Percentiles rank a stretch among this genome's conserved stretches.
phyloP scores from a whole-genome alignment of 1,140 invertebrate species.

The Brachionus rubens region DNA sequence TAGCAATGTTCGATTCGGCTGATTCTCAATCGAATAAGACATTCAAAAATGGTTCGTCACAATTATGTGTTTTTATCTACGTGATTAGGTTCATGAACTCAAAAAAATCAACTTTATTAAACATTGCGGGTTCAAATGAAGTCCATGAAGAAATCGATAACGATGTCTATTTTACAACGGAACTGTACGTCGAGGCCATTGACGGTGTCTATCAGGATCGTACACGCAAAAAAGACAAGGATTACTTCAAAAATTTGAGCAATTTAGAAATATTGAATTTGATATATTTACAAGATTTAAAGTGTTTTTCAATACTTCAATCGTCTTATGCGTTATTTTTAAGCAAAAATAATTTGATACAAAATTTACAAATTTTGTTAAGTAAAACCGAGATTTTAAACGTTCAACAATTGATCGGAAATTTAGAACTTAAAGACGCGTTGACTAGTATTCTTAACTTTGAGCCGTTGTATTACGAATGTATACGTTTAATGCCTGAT shows the following conservation, averaged over 20 bases:
- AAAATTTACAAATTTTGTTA: constrained; percentile 2
- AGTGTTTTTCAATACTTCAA: constrained; percentile 26
- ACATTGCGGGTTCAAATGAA: neutral
- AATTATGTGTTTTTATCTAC: constrained; percentile 8
- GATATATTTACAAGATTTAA: constrained; percentile 41
- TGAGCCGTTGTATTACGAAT: constrained; percentile 6
- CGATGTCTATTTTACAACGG: neutral
- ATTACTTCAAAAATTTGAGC: constrained; percentile 45
- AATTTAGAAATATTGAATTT: constrained; percentile 24
- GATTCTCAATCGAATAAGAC: neutral
- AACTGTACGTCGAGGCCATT: neutral
- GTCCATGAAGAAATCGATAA: neutral
- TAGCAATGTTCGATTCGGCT: constrained; percentile 16
- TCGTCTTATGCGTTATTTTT: constrained; percentile 21
- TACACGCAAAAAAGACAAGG: neutral
- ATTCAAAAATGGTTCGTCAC: neutral
- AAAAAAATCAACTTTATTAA: neutral
- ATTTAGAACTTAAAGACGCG: neutral
- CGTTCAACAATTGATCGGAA: neutral
- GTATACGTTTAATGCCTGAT: constrained; percentile 34
- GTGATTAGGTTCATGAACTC: neutral
- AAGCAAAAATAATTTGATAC: neutral
- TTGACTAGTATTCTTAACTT: neutral
- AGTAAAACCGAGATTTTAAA: neutral
- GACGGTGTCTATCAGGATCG: constrained; percentile 6